Percentiles rank a stretch among this genome's conserved stretches.
phyloP scores from a whole-genome alignment of 2,113 vertebrate genomes.

The Fregata magnificens region DNA sequence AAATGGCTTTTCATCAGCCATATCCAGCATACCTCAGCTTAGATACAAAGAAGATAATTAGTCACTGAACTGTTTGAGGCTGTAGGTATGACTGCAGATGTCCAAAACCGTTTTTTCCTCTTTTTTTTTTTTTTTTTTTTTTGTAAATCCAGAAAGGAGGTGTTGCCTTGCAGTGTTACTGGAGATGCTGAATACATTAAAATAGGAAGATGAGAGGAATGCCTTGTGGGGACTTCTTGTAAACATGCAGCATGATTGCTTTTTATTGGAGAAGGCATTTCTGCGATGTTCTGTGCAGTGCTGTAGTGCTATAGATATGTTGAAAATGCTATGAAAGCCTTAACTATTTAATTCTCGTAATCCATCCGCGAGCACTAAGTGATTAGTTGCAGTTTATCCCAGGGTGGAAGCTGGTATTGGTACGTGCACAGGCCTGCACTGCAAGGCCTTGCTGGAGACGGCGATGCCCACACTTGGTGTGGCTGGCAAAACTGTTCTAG shows the following conservation, averaged over 20 bases:
- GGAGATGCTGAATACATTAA: slow-evolving; percentile 44
- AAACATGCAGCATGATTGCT: slow-evolving; percentile 51
- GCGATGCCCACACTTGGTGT: accelerated
- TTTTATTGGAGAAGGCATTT: slow-evolving; percentile 53
- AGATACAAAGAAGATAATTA: not conserved
- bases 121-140: not conserved
- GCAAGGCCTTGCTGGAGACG: not conserved
- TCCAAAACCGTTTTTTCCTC: not conserved
- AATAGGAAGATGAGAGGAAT: slow-evolving; percentile 52
- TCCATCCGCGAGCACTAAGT: not conserved
- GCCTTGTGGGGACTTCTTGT: slow-evolving; percentile 55
- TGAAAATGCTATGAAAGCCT: slow-evolving; percentile 22
- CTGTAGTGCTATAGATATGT: not conserved
- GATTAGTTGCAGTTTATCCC: slow-evolving; percentile 38
- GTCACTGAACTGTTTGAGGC: not conserved
- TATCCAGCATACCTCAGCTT: not conserved
- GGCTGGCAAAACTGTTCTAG: not conserved
- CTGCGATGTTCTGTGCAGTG: not conserved
- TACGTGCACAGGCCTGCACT: not conserved
- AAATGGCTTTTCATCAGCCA: not conserved
- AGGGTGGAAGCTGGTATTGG: not conserved
- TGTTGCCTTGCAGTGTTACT: slow-evolving; percentile 2
- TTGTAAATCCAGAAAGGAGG: not conserved
- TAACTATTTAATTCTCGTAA: slow-evolving; percentile 41
- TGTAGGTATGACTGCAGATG: not conserved